Evolutionary conservation across 2,888 invertebrate genomes (phyloP).

Genomic region (Lutraria lutraria): DNA sequence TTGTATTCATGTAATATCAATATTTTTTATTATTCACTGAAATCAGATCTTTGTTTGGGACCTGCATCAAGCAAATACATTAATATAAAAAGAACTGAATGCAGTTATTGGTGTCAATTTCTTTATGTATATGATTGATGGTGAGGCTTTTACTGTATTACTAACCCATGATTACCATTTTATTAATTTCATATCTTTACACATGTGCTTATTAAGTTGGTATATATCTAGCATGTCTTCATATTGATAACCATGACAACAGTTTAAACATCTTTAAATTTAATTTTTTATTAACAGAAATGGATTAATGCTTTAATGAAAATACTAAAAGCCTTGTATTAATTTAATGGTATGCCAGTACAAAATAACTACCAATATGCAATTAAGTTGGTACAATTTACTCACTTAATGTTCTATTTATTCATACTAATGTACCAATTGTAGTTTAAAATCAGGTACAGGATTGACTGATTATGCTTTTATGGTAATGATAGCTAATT

Average conservation of each 20-base stretch:
- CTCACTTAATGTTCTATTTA: background rate
- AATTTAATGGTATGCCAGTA: background rate
- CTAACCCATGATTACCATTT: background rate
- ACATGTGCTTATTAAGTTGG: background rate
- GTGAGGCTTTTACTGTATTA: background rate
- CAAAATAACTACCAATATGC: background rate
- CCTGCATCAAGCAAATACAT: background rate
- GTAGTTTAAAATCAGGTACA: background rate
- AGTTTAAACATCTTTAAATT: slow-evolving; percentile 13
- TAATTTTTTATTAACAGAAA: slow-evolving; percentile 16
- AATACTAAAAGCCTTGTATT: background rate
- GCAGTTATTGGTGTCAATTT: background rate
- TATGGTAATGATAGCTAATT: slow-evolving; percentile 23
- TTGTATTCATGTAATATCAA: background rate
- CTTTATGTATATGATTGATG: background rate
- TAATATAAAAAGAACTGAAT: too few species aligned
- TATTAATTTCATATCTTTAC: background rate
- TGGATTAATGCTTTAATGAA: slow-evolving; percentile 19
- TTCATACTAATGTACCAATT: background rate
- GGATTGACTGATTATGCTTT: background rate
- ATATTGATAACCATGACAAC: slow-evolving; percentile 1
- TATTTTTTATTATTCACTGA: background rate
- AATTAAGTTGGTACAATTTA: slow-evolving; percentile 2
- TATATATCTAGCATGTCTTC: background rate
- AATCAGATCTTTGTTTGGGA: background rate